Percentiles rank a stretch among this genome's conserved stretches.
These are phyloP conservation scores for Orthosia gracilis DNA, from an alignment of 2,888 invertebrate species.

Conservation along the genomic window DNA sequence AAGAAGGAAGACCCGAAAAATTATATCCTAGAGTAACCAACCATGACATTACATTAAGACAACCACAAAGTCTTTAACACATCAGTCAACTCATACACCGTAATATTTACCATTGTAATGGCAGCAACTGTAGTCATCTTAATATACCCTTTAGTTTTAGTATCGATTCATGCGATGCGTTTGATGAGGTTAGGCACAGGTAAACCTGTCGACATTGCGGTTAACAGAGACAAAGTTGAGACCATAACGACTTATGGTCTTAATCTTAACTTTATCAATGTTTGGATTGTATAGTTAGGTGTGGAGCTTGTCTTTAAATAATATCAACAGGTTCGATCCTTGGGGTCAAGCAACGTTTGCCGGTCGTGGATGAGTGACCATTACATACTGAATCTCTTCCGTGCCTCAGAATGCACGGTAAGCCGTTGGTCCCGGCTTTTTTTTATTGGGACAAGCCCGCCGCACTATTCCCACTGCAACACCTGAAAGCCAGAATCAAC, in stretches of 20 bases:
- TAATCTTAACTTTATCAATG: constrained; percentile 27
- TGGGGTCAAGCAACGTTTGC: neutral
- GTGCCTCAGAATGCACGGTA: no score
- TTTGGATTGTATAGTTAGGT: constrained; percentile 18
- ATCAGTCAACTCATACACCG: no score
- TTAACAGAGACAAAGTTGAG: constrained; percentile 14
- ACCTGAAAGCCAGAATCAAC: no score
- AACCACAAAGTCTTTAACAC: constrained; percentile 21
- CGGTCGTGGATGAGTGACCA: no score
- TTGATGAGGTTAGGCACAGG: constrained; percentile 37
- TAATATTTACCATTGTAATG: constrained; percentile 18
- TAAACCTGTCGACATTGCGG: constrained; percentile 41
- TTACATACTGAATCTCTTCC: no score
- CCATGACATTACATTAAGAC: neutral
- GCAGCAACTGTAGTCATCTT: constrained; percentile 10
- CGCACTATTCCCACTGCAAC: no score
- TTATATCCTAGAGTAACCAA: neutral
- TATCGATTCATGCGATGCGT: constrained; percentile 41
- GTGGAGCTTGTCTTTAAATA: neutral
- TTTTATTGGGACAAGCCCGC: no score
- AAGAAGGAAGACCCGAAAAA: neutral
- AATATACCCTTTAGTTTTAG: constrained; percentile 44
- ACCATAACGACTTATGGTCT: no score
- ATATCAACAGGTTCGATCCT: no score
- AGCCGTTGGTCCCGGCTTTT: no score